Conservation (phyloP, 2,888 invertebrate species). For the Tetragonisca angustula region DNA sequence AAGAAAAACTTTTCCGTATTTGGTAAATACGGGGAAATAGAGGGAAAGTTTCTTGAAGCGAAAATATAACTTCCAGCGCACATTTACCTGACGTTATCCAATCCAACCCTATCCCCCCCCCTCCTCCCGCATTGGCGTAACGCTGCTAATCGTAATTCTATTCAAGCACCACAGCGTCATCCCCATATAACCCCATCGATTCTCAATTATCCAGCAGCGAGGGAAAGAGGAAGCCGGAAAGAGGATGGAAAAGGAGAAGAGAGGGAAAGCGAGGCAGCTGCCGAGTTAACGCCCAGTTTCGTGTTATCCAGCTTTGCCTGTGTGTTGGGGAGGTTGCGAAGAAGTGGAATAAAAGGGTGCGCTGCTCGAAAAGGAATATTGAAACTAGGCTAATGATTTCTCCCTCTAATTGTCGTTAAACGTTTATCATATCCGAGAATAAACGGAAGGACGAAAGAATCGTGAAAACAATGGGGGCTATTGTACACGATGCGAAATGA, state of each 20-base stretch:
- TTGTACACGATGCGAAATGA: not conserved
- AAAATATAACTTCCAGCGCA: constrained; percentile 23
- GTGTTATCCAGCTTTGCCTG: constrained; percentile 37
- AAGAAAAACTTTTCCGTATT: not conserved
- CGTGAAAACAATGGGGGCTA: constrained; percentile 3
- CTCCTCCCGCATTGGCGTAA: constrained; percentile 62
- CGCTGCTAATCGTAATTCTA: constrained; percentile 76
- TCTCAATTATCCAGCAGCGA: constrained; percentile 62
- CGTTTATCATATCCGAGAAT: constrained; percentile 28
- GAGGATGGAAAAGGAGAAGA: not conserved
- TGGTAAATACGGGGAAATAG: not conserved
- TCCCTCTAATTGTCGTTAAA: constrained; percentile 21
- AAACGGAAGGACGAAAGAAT: constrained; percentile 10
- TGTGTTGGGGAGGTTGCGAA: constrained; percentile 8
- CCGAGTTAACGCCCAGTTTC: constrained; percentile 57
- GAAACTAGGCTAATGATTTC: constrained; percentile 51
- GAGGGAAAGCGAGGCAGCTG: constrained; percentile 19
- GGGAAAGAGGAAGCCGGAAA: constrained; percentile 19
- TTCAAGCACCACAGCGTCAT: constrained; percentile 66
- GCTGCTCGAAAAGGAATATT: constrained; percentile 35
- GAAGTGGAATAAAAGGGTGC: constrained; percentile 32
- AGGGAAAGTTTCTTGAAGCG: not conserved
- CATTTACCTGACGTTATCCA: constrained; percentile 44
- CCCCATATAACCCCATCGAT: constrained; percentile 66
- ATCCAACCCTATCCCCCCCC: too few species aligned